Conservation (phyloP, 2,797 vertebrate species). For the Scolopax bukidnonensis region DNA sequence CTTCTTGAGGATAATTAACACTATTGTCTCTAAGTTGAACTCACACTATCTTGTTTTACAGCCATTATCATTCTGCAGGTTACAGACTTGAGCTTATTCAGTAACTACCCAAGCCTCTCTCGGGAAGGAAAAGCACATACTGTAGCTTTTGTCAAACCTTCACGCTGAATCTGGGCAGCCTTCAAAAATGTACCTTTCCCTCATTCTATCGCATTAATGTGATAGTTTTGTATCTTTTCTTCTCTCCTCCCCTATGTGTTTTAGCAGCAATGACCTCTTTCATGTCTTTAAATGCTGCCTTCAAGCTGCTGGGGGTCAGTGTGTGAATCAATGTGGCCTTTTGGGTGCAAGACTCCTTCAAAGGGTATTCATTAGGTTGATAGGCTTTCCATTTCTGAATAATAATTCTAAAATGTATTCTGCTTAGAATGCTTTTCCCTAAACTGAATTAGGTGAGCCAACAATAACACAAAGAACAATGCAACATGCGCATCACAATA, state of each 20-base stretch:
- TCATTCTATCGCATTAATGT: neutral
- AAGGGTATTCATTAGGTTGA: neutral
- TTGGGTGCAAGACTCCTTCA: neutral
- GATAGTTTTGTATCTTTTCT: neutral
- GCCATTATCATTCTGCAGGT: neutral
- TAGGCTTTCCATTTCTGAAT: conserved; percentile 10
- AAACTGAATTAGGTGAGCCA: neutral
- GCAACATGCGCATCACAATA: neutral
- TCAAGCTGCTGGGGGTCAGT: neutral
- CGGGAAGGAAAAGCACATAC: neutral
- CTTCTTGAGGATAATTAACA: neutral
- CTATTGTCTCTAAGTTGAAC: neutral
- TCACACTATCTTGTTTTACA: neutral
- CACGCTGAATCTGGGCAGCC: neutral
- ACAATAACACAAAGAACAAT: neutral
- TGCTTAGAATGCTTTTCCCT: neutral
- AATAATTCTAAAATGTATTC: conserved; percentile 7
- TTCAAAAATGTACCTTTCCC: neutral
- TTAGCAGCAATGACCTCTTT: conserved; percentile 18
- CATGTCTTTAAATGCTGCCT: neutral
- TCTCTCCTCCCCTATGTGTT: neutral
- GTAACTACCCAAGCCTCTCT: neutral
- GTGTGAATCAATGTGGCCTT: neutral
- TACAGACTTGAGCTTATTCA: neutral
- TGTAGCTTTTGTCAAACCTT: neutral